A percentile compares a stretch with the other conserved stretches of the same genome.
Evolutionary conservation across 2,888 invertebrate genomes (phyloP).

Genomic region (Agriopis leucophaearia): DNA sequence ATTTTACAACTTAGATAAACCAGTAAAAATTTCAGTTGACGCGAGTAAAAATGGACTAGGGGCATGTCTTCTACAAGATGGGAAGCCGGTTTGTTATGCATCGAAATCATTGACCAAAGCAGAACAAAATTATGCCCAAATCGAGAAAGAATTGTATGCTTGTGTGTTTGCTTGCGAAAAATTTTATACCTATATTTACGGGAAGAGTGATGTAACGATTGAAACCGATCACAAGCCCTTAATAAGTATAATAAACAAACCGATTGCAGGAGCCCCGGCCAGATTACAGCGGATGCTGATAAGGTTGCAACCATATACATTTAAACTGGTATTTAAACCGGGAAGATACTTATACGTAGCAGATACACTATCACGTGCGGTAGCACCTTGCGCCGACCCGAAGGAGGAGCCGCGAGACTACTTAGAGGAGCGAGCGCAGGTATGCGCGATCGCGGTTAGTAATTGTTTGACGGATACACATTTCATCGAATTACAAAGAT

Average conservation of each 20-base stretch:
- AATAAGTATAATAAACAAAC: neutral
- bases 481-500: too few relatives aligned
- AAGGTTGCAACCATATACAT: slow-evolving; percentile 42
- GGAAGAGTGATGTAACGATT: slow-evolving; percentile 29
- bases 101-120: slow-evolving; percentile 41
- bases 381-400: too few relatives aligned
- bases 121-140: slow-evolving; percentile 42
- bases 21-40: slow-evolving; percentile 23
- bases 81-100: slow-evolving; percentile 43
- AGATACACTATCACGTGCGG: slow-evolving; percentile 40
- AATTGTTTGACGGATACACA: slow-evolving; percentile 11
- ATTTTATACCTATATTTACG: neutral
- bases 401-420: neutral
- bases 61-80: slow-evolving; percentile 42
- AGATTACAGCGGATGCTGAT: slow-evolving; percentile 46
- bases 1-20: slow-evolving; percentile 40
- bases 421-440: slow-evolving; percentile 22
- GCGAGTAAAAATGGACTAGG: slow-evolving; percentile 44
- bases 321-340: slow-evolving; percentile 43
- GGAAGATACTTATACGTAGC: slow-evolving; percentile 45
- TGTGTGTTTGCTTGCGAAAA: slow-evolving; percentile 28
- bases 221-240: slow-evolving; percentile 36
- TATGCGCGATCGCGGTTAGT: too few relatives aligned
- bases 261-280: neutral
- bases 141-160: slow-evolving; percentile 45